Evolutionary conservation across 2,888 invertebrate genomes (phyloP), one percentile per base, ranked within the genome.

Genomic region (Aleiodes testaceus): DNA sequence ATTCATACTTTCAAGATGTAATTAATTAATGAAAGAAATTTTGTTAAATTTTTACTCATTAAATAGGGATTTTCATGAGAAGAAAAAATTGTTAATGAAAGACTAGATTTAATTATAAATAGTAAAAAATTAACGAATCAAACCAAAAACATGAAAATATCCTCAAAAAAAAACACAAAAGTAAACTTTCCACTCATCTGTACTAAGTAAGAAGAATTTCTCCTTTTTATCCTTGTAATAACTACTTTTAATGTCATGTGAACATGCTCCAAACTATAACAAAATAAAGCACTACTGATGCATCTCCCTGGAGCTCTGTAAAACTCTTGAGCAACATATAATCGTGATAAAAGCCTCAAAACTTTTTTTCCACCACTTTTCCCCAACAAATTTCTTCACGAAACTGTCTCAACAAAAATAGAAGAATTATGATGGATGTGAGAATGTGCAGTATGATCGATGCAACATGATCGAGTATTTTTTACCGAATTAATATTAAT

Each of bases 261-360:
- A 36, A 36, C 36, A 36, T 36, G 36, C 9, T 36, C 36, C 36
- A 36, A 36, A 36, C 36, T 36, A 36, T 36, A 36, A 36, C 36
- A 36, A 36, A 36, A 36, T 36, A 36, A 36, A 36, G 36, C 36
- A 36, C 7, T 6, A 49, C 49, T n/a, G 49, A 16, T 16, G 36
- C 36, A 42, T 36, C 18, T 30, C 42, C 36, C 36, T 42, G 18
- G 36, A 59, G 42, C 42, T 36, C 42, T 42, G 26, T 26, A 36
- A 26, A 14, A 14, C 59, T 59, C 59, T 16, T 11, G 16, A 18
- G 36, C 14, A 18, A 42, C 16, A 59, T 42, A 59, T 59, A 59
- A 59, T 59, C 59, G 59, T 16, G 59, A 59, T 59, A 42, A 59
- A 59, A 59, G 59, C 36, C 36, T 59, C 59, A 36, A 59, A 59